phyloP scores from a whole-genome alignment of 2,797 vertebrate species.

The Phaenicophaeus curvirostris region DNA sequence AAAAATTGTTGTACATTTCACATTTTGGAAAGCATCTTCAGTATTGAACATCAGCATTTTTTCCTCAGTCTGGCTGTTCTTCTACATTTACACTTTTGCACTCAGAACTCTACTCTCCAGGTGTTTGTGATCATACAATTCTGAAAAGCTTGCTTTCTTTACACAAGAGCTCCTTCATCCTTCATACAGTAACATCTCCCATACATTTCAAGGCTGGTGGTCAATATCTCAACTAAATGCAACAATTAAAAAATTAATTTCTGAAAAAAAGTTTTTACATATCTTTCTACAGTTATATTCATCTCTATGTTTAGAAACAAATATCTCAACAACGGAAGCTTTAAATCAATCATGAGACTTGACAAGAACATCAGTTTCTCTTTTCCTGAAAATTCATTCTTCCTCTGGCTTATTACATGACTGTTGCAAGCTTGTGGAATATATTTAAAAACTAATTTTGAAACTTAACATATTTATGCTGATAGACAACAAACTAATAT shows the following conservation, averaged over 20 bases:
- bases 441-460: conserved; percentile 3
- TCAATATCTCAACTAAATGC: not conserved
- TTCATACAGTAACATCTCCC: not conserved
- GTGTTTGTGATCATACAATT: not conserved
- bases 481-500: conserved; percentile 9
- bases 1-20: not conserved
- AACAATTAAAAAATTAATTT: not conserved
- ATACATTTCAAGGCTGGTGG: not conserved
- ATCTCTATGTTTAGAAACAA: not conserved
- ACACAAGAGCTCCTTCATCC: not conserved
- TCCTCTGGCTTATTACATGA: conserved; percentile 40
- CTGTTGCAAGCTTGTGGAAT: conserved; percentile 17
- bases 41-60: not conserved
- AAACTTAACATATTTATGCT: conserved; percentile 25
- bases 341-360: conserved; percentile 2
- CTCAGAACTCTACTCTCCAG: not conserved
- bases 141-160: not conserved
- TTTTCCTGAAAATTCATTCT: conserved; percentile 22
- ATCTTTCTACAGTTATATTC: not conserved
- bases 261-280: not conserved
- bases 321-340: not conserved
- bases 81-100: not conserved
- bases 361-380: not conserved
- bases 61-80: not conserved
- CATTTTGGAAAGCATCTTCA: not conserved